A percentile compares a stretch with the other conserved stretches of the same genome.
Conservation (phyloP, 2,797 vertebrate species). For the Sphenopsis melanotis region DNA sequence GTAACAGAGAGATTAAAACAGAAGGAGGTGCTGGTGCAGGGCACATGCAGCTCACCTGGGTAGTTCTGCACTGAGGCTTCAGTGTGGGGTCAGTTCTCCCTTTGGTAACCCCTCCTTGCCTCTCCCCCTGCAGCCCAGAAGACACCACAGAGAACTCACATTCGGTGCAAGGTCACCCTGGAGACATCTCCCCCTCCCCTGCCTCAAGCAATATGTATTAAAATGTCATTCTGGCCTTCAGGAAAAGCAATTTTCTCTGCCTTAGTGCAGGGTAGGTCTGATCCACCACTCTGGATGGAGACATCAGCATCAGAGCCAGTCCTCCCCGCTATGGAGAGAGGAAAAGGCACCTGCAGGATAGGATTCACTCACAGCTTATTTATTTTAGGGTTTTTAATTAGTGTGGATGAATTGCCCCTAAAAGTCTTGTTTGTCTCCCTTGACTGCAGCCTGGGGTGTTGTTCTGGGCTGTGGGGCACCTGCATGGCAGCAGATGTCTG, state of each 20-base stretch:
- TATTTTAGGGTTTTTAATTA: not conserved
- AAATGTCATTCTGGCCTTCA: not conserved
- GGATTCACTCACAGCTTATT: not conserved
- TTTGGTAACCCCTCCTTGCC: not conserved
- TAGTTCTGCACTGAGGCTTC: not conserved
- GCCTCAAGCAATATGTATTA: not conserved
- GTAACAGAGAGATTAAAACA: not conserved
- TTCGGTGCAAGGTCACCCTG: not conserved
- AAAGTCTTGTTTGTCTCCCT: not conserved
- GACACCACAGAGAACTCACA: not conserved
- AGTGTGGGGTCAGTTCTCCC: fast-evolving
- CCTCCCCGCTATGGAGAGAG: not conserved
- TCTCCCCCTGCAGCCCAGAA: not conserved
- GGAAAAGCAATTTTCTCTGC: not conserved
- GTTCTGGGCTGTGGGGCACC: not conserved
- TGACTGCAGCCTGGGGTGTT: not conserved
- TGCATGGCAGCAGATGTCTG: not conserved
- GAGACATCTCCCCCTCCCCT: not conserved
- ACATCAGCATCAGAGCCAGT: not conserved
- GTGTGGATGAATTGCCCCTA: not conserved
- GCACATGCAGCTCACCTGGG: not conserved
- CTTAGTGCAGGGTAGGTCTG: not conserved
- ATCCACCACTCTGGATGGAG: not conserved
- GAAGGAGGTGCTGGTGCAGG: not conserved
- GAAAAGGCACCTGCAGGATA: not conserved